These are phyloP conservation scores for Caenorhabditis plicata DNA, from an alignment of 2,888 invertebrate species.

Conservation along the genomic window DNA sequence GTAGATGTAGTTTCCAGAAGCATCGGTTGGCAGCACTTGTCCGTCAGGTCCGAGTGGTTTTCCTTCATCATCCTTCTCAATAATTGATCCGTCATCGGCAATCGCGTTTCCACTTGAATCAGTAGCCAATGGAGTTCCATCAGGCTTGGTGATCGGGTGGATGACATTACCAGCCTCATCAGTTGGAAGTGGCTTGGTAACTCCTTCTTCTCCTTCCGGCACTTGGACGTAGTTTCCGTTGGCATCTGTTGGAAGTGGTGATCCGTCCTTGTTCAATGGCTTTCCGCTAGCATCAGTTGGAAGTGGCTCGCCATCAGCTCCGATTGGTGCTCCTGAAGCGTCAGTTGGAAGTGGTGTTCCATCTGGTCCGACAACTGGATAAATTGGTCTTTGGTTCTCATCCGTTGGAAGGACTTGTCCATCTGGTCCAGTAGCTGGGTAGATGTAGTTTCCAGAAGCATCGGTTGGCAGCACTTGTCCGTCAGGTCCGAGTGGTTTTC, in stretches of 20 bases:
- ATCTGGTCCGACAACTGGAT: constrained; percentile 3
- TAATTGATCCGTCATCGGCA: constrained; percentile 2
- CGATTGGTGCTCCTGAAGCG: not conserved
- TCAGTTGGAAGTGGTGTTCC: constrained; percentile 4
- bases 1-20: constrained; percentile 1
- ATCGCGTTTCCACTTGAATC: constrained; percentile 16
- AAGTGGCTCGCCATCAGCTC: constrained; percentile 2
- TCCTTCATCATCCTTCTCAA: constrained; percentile 3
- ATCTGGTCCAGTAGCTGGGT: constrained; percentile 27
- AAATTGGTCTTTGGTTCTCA: constrained; percentile 1
- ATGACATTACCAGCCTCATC: constrained; percentile 18
- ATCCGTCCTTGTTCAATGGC: not conserved
- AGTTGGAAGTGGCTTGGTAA: constrained; percentile 4
- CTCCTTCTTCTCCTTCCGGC: not conserved
- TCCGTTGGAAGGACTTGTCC: constrained; percentile 18
- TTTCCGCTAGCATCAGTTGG: constrained; percentile 20
- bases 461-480: constrained; percentile 2
- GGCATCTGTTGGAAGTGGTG: constrained; percentile 4
- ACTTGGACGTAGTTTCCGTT: constrained; percentile 22
- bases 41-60: constrained; percentile 5
- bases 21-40: not conserved
- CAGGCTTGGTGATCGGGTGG: constrained; percentile 21
- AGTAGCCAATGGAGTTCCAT: constrained; percentile 18
- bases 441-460: constrained; percentile 1
- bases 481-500: constrained; percentile 2